Evolutionary conservation across 2,113 vertebrate species (phyloP).

Genomic region (Elephantulus edwardii): DNA sequence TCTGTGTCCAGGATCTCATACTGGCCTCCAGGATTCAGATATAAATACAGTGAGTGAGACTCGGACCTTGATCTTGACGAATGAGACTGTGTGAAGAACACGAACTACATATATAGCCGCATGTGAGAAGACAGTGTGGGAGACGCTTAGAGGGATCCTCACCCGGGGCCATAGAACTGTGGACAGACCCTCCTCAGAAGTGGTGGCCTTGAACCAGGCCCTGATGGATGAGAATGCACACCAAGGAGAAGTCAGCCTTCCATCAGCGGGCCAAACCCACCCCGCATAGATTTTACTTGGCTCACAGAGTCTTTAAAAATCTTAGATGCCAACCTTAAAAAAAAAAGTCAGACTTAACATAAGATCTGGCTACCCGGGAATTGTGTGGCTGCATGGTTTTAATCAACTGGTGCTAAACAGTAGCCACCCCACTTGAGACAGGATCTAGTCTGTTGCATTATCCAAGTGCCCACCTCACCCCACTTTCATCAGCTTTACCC

Average conservation of each 20-base stretch:
- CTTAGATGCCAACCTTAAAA: not conserved
- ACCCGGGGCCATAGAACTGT: not conserved
- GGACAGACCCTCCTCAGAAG: not conserved
- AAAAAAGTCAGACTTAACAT: not conserved
- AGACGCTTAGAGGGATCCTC: too few relatives aligned
- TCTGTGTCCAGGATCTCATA: not conserved
- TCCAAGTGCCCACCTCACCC: not conserved
- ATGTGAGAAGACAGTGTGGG: too few relatives aligned
- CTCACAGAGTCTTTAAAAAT: not conserved
- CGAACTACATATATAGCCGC: too few relatives aligned
- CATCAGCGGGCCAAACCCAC: not conserved
- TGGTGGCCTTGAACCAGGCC: not conserved
- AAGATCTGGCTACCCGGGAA: not conserved
- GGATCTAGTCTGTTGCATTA: not conserved
- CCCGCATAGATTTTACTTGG: not conserved
- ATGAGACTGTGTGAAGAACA: not conserved
- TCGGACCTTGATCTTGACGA: too few relatives aligned
- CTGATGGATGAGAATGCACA: not conserved
- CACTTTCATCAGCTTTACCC: accelerated
- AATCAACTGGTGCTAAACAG: not conserved
- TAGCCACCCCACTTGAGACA: not conserved
- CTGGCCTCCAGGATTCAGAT: not conserved
- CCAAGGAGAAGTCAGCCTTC: not conserved
- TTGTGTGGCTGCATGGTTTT: not conserved
- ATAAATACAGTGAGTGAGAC: not conserved